Conservation (phyloP, 2,797 vertebrate species). For the Microchirus variegatus region DNA sequence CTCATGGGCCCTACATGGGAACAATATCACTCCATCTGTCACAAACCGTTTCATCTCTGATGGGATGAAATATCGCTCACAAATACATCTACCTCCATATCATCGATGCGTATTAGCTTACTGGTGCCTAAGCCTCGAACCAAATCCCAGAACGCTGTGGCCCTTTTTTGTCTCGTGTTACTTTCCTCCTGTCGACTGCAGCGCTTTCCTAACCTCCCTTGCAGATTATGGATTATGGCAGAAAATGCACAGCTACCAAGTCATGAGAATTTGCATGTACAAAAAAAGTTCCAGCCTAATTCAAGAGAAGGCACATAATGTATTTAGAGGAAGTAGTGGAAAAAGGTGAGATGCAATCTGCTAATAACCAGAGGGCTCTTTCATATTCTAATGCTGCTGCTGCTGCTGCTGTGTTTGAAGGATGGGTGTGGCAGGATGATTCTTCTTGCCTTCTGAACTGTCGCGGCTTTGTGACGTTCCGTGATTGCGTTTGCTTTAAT, state of each 20-base stretch:
- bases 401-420: constrained; percentile 58
- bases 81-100: constrained; percentile 74
- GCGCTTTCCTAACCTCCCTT: constrained; percentile 65
- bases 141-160: constrained; percentile 65
- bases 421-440: constrained; percentile 74
- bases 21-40: constrained; percentile 88
- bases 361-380: constrained; percentile 70
- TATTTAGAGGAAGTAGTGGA: constrained; percentile 38
- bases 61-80: constrained; percentile 77
- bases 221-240: too few species aligned
- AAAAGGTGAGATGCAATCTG: constrained; percentile 69
- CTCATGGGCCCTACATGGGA: constrained; percentile 70
- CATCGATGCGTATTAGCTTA: constrained; percentile 73
- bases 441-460: constrained; percentile 71
- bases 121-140: constrained; percentile 49
- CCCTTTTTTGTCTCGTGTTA: constrained; percentile 69
- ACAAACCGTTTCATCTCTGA: constrained; percentile 80
- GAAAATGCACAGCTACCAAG: constrained; percentile 59
- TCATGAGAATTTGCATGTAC: constrained; percentile 58
- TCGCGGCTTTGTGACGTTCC: constrained; percentile 72
- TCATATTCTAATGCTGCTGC: constrained; percentile 73
- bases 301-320: constrained; percentile 47
- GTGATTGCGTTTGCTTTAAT: constrained; percentile 58
- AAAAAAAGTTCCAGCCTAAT: constrained; percentile 54
- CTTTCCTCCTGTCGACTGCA: constrained; percentile 63